Evolutionary conservation across 1,140 invertebrate genomes (phyloP).

Genomic region (Eriosoma lanigerum): DNA sequence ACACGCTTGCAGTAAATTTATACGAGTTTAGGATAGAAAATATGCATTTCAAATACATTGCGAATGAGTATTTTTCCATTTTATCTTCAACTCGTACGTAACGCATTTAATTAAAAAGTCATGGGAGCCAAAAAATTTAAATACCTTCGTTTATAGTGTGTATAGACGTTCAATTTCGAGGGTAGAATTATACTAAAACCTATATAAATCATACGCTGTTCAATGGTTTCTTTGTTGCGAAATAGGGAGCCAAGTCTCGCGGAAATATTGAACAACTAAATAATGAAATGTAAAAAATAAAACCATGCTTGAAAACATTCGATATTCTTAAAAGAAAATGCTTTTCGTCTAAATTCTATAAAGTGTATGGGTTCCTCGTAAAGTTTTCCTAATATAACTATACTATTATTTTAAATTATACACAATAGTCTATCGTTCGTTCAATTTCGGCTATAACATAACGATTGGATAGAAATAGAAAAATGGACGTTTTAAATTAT

Average conservation of each 20-base stretch:
- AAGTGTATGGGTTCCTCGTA: too few relatives aligned
- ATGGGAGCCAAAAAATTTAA: neutral
- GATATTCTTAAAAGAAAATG: neutral
- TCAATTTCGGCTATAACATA: too few relatives aligned
- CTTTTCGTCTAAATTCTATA: too few relatives aligned
- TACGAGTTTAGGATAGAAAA: too few relatives aligned
- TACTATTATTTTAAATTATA: too few relatives aligned
- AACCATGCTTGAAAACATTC: neutral
- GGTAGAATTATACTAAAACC: neutral
- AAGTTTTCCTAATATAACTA: too few relatives aligned
- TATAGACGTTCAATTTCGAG: neutral
- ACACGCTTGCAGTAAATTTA: too few relatives aligned
- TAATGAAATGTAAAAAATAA: neutral
- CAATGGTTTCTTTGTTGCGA: neutral
- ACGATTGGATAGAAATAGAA: neutral
- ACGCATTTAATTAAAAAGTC: neutral
- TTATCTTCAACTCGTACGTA: neutral
- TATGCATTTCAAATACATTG: too few relatives aligned
- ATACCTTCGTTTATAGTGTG: neutral
- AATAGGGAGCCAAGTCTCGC: neutral
- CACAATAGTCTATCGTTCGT: too few relatives aligned
- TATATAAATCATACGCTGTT: neutral
- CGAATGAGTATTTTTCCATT: too few relatives aligned
- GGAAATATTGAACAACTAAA: neutral
- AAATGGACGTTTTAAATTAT: neutral